A percentile compares a stretch with the other conserved stretches of the same genome.
phyloP scores from a whole-genome alignment of 2,113 vertebrate species.

The Urocynchramus pylzowi region DNA sequence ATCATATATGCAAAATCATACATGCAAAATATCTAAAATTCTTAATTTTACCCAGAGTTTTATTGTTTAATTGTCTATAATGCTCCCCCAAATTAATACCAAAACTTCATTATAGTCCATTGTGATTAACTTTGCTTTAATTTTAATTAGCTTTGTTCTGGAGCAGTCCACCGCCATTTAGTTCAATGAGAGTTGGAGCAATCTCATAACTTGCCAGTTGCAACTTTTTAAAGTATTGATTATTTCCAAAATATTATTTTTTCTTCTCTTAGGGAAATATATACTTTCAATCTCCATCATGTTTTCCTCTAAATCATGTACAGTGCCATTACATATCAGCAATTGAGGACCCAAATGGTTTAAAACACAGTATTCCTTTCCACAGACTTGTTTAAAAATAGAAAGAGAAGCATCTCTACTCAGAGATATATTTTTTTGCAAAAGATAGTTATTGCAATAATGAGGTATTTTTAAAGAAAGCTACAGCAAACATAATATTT shows the following conservation, averaged over 20 bases:
- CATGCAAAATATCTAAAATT: not conserved
- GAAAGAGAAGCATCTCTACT: not conserved
- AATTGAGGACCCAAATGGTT: not conserved
- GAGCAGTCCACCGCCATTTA: not conserved
- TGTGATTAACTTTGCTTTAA: conserved; percentile 11
- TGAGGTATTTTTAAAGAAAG: not conserved
- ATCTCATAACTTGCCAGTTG: not conserved
- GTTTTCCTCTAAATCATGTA: not conserved
- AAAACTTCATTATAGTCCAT: not conserved
- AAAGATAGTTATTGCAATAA: not conserved
- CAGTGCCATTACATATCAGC: not conserved
- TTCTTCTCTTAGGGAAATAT: not conserved
- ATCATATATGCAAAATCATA: not conserved
- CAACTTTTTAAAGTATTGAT: not conserved
- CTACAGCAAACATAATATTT: not conserved
- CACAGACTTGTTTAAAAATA: not conserved
- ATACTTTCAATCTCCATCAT: not conserved
- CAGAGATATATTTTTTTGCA: not conserved
- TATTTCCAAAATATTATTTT: not conserved
- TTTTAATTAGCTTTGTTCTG: conserved; percentile 7
- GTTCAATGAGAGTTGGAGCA: not conserved
- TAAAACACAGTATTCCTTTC: not conserved
- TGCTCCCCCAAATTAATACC: not conserved
- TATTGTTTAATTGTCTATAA: not conserved
- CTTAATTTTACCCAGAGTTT: not conserved